Base-by-base conservation (phyloP, 64 coral and sea anemone species). In the Astreopora myriophthalma region DNA sequence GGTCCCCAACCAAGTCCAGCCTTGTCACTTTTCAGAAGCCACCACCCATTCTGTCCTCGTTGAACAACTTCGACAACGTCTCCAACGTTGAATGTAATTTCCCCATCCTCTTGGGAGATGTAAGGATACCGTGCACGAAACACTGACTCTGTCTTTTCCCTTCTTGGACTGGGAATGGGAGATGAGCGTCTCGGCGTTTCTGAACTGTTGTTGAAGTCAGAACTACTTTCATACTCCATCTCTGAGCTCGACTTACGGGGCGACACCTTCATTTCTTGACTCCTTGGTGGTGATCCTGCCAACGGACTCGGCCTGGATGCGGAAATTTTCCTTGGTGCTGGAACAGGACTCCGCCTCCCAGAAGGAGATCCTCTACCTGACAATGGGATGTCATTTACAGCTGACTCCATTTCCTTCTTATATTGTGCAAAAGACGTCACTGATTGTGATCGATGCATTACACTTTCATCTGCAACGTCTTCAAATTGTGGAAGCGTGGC, bases 1-100 rank as follows among this genome's bases (percentile, higher is more conserved):
- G 92, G 92, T 23, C 86, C 92, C 92, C 92, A 94, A 34, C 92
- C 92, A 8, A 64, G 37, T 64, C 80, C 34, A 30, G 70, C 27
- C 1, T 69, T 79, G 17, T 38, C 62, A n/a, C 30, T 64, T 64
- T 26, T 71, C 3, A 76, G 34, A 4, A 94, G 52, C 92, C 92
- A 94, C 86, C 92, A 94, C 12, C 92, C 92, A 89, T 89, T 94
- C 1, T 84, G 42, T 25, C 74, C 69, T 72, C 27, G 46, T 25
- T 73, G 39, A 52, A 89, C 44, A 16, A 94, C 76, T 46, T 94
- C 85, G 8, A 94, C 55, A 8, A 79, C 31, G 48, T 94, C 92
- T 37, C 86, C 76, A 27, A 73, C 75, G 14, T 57, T 48, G 48
- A 94, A 83, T 16, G 71, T 82, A 3, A 94, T 69, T 34, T 94